These are phyloP conservation scores for Tachuris rubrigastra DNA, from an alignment of 2,113 vertebrate species.

Conservation along the genomic window DNA sequence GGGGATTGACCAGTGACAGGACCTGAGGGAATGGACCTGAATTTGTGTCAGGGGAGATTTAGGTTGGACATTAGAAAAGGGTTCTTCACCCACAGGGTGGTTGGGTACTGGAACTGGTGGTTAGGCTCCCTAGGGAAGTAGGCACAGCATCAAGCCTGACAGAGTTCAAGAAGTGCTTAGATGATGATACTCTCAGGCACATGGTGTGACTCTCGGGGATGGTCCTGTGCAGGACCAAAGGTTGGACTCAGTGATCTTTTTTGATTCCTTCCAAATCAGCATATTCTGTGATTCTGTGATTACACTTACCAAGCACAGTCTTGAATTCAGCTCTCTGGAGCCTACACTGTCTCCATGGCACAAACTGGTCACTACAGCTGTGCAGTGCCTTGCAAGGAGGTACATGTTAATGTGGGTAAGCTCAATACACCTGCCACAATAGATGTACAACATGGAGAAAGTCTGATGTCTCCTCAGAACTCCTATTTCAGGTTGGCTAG, in stretches of 20 bases:
- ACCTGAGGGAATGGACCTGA: not conserved
- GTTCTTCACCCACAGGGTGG: not conserved
- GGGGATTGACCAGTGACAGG: not conserved
- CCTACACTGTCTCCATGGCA: not conserved
- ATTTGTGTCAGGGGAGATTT: not conserved
- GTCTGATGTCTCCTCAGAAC: not conserved
- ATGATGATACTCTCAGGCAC: not conserved
- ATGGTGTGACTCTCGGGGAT: not conserved
- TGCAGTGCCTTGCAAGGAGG: not conserved
- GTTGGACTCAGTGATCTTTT: not conserved
- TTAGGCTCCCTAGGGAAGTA: not conserved
- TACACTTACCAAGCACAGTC: not conserved
- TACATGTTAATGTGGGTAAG: not conserved
- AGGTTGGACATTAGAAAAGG: not conserved
- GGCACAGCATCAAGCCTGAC: not conserved
- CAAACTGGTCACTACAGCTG: not conserved
- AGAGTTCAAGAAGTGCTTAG: not conserved
- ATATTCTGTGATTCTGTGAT: not conserved
- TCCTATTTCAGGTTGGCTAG: not conserved
- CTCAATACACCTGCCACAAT: not conserved
- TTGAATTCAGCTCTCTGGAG: not conserved
- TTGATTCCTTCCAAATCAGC: not conserved
- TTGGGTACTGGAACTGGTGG: not conserved
- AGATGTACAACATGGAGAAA: not conserved
- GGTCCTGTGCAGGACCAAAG: not conserved